Percentiles rank a stretch among this genome's conserved stretches.
These are phyloP conservation scores for Spodoptera littoralis DNA, from an alignment of 2,888 invertebrate species.

Conservation along the genomic window DNA sequence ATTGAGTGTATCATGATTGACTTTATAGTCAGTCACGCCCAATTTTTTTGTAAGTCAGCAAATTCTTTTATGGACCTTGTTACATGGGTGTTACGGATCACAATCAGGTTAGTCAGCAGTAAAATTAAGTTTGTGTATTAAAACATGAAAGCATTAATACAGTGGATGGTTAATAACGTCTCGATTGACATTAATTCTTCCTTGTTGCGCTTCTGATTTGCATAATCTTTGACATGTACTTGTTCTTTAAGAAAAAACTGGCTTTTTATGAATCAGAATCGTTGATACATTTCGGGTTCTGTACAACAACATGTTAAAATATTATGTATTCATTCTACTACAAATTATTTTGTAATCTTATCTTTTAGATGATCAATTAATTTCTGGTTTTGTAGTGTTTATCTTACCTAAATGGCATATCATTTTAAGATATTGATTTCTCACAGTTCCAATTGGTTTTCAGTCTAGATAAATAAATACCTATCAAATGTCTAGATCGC, in stretches of 20 bases:
- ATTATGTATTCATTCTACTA: too few relatives aligned
- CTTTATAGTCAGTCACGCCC: slow-evolving; percentile 62
- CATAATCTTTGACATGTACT: slow-evolving; percentile 71
- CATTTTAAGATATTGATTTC: too few relatives aligned
- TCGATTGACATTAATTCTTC: slow-evolving; percentile 77
- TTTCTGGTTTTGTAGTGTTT: too few relatives aligned
- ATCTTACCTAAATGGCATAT: too few relatives aligned
- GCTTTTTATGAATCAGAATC: slow-evolving; percentile 47
- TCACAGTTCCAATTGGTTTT: too few relatives aligned
- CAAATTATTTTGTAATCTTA: too few relatives aligned
- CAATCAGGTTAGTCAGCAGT: slow-evolving; percentile 21
- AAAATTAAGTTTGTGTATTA: slow-evolving; percentile 51
- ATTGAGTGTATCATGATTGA: slow-evolving; percentile 72
- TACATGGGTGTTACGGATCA: slow-evolving; percentile 5
- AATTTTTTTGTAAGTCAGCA: slow-evolving; percentile 17
- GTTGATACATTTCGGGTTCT: slow-evolving; percentile 17
- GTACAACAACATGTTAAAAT: too few relatives aligned
- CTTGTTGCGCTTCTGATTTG: slow-evolving; percentile 76
- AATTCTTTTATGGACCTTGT: slow-evolving; percentile 31
- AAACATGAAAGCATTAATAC: slow-evolving; percentile 64
- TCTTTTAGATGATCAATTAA: too few relatives aligned
- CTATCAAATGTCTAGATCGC: too few relatives aligned
- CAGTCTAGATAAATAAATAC: too few relatives aligned
- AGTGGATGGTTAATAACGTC: slow-evolving; percentile 70
- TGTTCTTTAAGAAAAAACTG: slow-evolving; percentile 59